Base-by-base conservation (phyloP, 2,888 invertebrate genomes). In the Hylaea fasciaria region DNA sequence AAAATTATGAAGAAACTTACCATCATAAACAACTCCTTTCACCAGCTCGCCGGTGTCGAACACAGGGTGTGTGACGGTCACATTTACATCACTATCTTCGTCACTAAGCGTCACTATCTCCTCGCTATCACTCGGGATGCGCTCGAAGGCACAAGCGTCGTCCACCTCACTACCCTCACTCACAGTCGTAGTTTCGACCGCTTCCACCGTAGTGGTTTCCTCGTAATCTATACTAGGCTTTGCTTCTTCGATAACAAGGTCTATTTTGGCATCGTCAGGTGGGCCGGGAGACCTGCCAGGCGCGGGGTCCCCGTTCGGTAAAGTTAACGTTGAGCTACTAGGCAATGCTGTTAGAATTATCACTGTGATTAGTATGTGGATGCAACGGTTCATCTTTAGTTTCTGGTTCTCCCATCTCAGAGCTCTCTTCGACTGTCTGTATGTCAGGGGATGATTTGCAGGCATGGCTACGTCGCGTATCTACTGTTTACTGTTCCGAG, bases 221-320 rank as follows among this genome's bases (percentile, higher is more conserved):
- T 85, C 83, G 62, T 86, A 84, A 50, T 77, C 78, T 45, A 79
- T 66, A 73, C 69, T 71, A 71, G 78, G 70, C 64, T 75, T 77
- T 72, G 74, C 65, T 11, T 64, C 60, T 44, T 79, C 78, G 49
- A 76, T 74, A 57, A 76, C 77, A 52, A 69, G 62, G 50, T 73
- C 73, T 16, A 66, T 37, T 51, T 61, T 58, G 9, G 51, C 53
- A 17, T 49, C 45, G 45, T 39, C 35, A 70, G 94, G 94, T 70
- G 94, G 94, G 41, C 94, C 94, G 12, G 95, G 95, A 0, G 95
- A 95, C 40, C 95, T 87, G 8, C 95, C 95, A 0, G 95, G 95
- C 0, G 95, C 94, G 12, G 95, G 95, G 78, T 95, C 95, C 55
- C 94, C 94, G 70, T 90, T 93, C 13, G 93, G 93, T 45, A 91